Base-by-base conservation (phyloP, 2,113 vertebrate species). In the Bostrychus sinensis region DNA sequence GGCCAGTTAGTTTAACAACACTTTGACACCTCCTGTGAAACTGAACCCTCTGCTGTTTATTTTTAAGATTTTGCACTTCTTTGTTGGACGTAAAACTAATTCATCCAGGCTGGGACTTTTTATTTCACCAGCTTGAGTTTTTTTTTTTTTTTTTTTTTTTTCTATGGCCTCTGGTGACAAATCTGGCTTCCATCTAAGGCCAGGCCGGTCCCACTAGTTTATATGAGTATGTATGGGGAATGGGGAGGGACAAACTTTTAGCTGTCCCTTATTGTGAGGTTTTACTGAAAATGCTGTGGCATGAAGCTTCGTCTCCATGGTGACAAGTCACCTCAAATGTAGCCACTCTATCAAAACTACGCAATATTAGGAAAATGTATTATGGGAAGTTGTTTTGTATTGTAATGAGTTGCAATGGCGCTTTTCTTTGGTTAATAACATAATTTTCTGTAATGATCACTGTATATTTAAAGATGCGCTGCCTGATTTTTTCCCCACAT, bases 221-320 rank as follows among this genome's bases (percentile, higher is more conserved):
- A 63, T 42, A 2, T 14, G 13, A 42, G 39, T 28, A 62, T 62
- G 26, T 76, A 14, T 4, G 37, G 51, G 38, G 23, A 60, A 72
- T 55, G 58, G 50, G 56, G 19, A 20, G 71, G 71, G 83, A 86
- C 78, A 81, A 62, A 77, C 73, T 64, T 62, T 62, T 78, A 69
- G 58, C 66, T 83, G 73, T 80, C 82, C 61, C 72, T 80, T 85
- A 74, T 83, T 67, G 71, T 22, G 60, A 73, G 80, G 87, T 75
- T 88, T 88, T 78, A 74, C 77, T 72, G 34, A 78, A 82, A 80
- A 80, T 83, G 79, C 74, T 88, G 78, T 85, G 86, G 85, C 86
- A 87, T 88, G 79, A 82, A 81, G 73, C 86, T 80, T 84, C 23
- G 87, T 92, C 87, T 86, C 90, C 91, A 91, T 91, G 88, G 90